Evolutionary conservation across 2,888 invertebrate genomes (phyloP).

Genomic region (Cynaeus angustus): DNA sequence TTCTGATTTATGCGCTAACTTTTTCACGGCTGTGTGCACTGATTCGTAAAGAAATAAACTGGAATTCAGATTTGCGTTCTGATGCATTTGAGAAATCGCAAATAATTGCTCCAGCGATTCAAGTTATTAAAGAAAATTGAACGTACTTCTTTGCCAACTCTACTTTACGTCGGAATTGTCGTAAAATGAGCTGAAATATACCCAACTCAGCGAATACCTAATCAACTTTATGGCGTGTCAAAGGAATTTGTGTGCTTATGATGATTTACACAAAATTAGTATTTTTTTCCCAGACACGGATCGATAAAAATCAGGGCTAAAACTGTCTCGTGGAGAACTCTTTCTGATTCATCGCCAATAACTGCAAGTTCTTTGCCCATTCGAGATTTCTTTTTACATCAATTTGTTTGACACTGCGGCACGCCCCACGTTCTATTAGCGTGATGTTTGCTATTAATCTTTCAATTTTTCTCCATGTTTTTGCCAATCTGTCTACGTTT

Average conservation of each 20-base stretch:
- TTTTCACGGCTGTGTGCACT: conserved; percentile 1
- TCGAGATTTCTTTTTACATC: conserved; percentile 20
- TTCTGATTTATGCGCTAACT: conserved; percentile 31
- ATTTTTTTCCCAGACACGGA: not conserved
- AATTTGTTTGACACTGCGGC: conserved; percentile 40
- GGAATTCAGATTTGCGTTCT: conserved; percentile 1
- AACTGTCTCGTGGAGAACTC: not conserved
- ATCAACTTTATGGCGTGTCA: conserved; percentile 16
- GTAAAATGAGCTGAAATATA: conserved; percentile 20
- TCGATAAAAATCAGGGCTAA: not conserved
- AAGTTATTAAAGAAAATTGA: conserved; percentile 30
- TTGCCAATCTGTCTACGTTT: conserved; percentile 13
- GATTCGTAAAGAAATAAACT: not conserved
- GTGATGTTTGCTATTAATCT: conserved; percentile 36
- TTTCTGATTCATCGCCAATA: conserved; percentile 1
- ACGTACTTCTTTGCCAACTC: conserved; percentile 31
- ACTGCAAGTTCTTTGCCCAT: not conserved
- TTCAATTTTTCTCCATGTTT: conserved; percentile 19
- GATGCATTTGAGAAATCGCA: conserved; percentile 12
- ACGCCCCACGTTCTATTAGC: conserved; percentile 41
- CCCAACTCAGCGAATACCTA: conserved; percentile 14
- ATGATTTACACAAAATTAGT: conserved; percentile 15
- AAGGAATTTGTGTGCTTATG: conserved; percentile 10
- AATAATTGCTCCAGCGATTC: conserved; percentile 22
- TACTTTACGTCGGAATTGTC: conserved; percentile 9